Percentiles rank a stretch among this genome's conserved stretches.
Conservation (phyloP, 2,113 vertebrate genomes). For the Halichoeres trimaculatus region DNA sequence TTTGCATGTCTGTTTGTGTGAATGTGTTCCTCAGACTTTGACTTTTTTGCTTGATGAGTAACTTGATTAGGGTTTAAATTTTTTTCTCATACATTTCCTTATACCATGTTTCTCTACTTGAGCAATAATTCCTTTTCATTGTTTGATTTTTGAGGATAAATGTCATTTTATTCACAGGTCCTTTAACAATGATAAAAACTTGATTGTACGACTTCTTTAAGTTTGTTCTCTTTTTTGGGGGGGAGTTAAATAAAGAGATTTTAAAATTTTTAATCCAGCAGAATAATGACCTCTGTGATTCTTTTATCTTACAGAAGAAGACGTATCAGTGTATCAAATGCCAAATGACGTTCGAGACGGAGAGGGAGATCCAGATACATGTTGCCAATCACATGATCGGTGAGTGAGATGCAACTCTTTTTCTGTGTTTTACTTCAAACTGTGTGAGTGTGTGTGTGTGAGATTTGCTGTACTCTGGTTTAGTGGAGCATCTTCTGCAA, state of each 20-base stretch:
- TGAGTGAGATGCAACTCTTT: constrained; percentile 81
- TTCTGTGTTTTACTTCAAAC: not conserved
- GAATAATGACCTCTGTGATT: not conserved
- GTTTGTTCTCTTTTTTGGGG: not conserved
- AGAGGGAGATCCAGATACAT: constrained; percentile 98
- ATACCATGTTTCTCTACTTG: too few species aligned
- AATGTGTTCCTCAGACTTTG: not conserved
- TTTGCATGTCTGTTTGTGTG: constrained; percentile 2
- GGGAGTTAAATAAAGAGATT: not conserved
- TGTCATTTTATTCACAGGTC: too few species aligned
- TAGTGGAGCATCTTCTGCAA: not conserved
- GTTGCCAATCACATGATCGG: constrained; percentile 99
- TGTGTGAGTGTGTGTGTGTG: constrained; percentile 3
- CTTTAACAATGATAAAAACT: not conserved
- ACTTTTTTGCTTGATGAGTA: not conserved
- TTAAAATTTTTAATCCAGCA: not conserved
- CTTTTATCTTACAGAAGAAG: constrained; percentile 88
- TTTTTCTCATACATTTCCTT: too few species aligned
- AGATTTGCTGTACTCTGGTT: constrained; percentile 14
- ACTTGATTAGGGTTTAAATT: not conserved
- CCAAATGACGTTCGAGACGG: constrained; percentile 99
- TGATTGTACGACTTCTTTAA: not conserved
- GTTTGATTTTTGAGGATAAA: too few species aligned
- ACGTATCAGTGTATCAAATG: constrained; percentile 99
- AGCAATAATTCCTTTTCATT: too few species aligned